Base-by-base conservation (phyloP, 2,888 invertebrate species). In the Nysson spinosus region DNA sequence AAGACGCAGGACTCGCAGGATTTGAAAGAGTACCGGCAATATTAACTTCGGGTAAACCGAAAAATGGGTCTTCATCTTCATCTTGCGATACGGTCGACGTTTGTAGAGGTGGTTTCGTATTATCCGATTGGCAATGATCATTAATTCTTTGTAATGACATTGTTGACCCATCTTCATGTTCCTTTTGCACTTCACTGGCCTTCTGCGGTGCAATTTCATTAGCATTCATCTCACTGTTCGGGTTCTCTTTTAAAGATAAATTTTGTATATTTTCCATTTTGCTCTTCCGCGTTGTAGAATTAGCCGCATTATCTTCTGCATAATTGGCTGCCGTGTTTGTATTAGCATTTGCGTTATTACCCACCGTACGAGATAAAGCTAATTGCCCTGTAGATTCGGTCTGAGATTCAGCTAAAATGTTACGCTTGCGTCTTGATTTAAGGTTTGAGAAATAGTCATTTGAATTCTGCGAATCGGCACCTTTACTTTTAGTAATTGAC, bases 21-120 rank as follows among this genome's bases (percentile, higher is more conserved):
- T 77, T 69, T 7, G 75, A 74, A 1, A 67, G 19, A 6, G 82
- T 79, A 20, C 80, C 79, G n/a, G 69, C 72, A 49, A 85, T 79
- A 35, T 57, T 72, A 20, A 83, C 75, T n/a, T 64, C 76, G 6
- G 85, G 85, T 35, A 85, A 71, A 11, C 67, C 79, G 3, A 85
- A 39, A 40, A 82, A 64, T 24, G 84, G 81, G 2, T 83, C 64
- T 4, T 16, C 77, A 4, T 80, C 75, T 11, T 30, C 40, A 4
- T 55, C 51, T 2, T 47, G 16, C 5, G 35, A 17, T 12, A 9
- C 0, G 12, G 16, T 14, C 20, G 14, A 14, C 1, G 5, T 6
- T 14, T 7, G 19, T 26, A 19, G 12, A 43, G 5, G 7, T 24
- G 40, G 12, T 11, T 5, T 28, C 7, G 7, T 7, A 30, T 19